These are phyloP conservation scores for Acanthis flammea DNA, from an alignment of 2,797 vertebrate species.

Conservation along the genomic window DNA sequence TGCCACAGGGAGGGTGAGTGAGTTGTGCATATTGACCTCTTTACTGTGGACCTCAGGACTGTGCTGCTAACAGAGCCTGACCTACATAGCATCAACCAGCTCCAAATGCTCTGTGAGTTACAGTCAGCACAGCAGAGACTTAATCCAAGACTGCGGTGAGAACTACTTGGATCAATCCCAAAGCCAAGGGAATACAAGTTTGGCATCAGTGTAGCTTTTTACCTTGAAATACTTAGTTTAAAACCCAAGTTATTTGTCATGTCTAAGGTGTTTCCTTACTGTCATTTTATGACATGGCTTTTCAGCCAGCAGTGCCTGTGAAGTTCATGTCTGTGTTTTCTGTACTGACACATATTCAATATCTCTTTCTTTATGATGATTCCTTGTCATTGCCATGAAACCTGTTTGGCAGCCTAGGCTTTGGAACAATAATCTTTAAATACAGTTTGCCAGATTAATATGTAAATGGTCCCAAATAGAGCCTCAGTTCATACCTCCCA, in stretches of 20 bases:
- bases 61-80: background rate
- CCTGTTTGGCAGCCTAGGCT: background rate
- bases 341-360: background rate
- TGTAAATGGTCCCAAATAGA: background rate
- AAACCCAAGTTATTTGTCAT: background rate
- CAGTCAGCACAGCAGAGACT: background rate
- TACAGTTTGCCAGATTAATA: background rate
- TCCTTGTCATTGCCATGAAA: background rate
- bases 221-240: background rate
- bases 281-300: background rate
- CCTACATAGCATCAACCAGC: background rate
- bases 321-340: background rate
- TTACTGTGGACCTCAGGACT: background rate
- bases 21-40: background rate
- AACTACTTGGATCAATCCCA: background rate
- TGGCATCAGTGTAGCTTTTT: background rate
- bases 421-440: background rate
- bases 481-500: background rate
- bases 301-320: background rate
- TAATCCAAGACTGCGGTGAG: background rate
- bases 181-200: background rate
- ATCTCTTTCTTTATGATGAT: background rate
- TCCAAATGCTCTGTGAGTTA: background rate
- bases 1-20: rapidly evolving
- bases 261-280: background rate